A percentile compares a stretch with the other conserved stretches of the same genome.
These are phyloP conservation scores for Sardina pilchardus DNA, from an alignment of 2,113 vertebrate species.

Conservation along the genomic window DNA sequence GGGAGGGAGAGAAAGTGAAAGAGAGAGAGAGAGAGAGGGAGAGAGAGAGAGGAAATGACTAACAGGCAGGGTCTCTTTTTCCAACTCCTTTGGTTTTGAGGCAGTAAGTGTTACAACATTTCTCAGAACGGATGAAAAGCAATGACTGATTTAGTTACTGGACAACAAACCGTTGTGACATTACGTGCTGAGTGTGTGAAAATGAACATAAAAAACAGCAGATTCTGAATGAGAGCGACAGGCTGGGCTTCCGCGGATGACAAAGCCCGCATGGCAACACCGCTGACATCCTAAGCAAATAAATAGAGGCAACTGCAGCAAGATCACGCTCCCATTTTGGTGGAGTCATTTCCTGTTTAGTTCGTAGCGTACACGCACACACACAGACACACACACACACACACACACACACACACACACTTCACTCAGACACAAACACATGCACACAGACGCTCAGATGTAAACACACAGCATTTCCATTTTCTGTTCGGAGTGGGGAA, in stretches of 20 bases:
- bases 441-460: not conserved
- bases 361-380: not conserved
- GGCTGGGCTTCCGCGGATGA: not conserved
- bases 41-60: not conserved
- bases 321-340: not conserved
- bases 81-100: not conserved
- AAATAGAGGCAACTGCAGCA: not conserved
- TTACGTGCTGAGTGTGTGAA: not conserved
- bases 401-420: no score
- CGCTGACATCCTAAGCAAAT: not conserved
- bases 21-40: conserved; percentile 13
- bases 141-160: not conserved
- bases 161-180: not conserved
- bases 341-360: not conserved
- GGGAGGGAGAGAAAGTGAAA: conserved; percentile 1
- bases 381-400: no score
- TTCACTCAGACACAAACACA: no score
- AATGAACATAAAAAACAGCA: not conserved
- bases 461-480: not conserved
- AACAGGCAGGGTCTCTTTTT: no score
- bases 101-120: no score
- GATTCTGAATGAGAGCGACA: not conserved
- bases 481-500: not conserved
- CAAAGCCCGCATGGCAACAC: not conserved
- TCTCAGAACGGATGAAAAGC: not conserved